Base-by-base conservation (phyloP, 2,113 vertebrate genomes). In the Amazona vittata region DNA sequence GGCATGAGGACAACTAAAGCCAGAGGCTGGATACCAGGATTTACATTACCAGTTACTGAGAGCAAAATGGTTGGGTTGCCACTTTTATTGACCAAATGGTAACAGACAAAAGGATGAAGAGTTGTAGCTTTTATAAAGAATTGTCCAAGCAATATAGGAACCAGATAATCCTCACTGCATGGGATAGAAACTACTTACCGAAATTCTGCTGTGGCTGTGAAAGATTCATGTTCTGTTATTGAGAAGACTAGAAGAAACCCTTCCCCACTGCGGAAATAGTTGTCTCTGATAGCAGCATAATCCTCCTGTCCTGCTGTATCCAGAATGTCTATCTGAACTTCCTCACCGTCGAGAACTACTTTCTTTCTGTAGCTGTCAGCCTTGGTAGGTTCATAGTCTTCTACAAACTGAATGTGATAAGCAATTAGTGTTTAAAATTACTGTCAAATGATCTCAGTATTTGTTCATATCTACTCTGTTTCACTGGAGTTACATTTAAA, bases 311-410 rank as follows among this genome's bases (percentile, higher is more conserved):
- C 98, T 4, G 98, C 98, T 3, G 98, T 99, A 94, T 99, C 98
- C 97, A 99, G 97, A 77, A 99, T 99, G 84, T 99, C 99, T 64
- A 99, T 99, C 97, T 99, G 99, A 12, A 99, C 99, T 93, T 99
- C 99, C 91, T 99, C 99, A 31, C 99, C 99, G 53, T 99, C 99
- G 63, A 99, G 97, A 31, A 99, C 99, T 87, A 99, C 99, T 94
- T 99, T 99, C 98, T 99, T 99, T 92, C 99, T 98, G 97, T 99
- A 99, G 97, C 99, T 99, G 98, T 99, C 99, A 16, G 99, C 99
- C 96, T 99, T 99, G 41, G 99, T 99, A 85, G 99, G 99, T 96
- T 99, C 99, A 81, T 99, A 99, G 97, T 99, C 99, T 98, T 99
- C 99, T 86, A 99, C 99, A 86, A 99, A 99, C 99, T 99, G 95